Evolutionary conservation across 2,888 invertebrate species (phyloP).

Genomic region (Drosophila mulleri): DNA sequence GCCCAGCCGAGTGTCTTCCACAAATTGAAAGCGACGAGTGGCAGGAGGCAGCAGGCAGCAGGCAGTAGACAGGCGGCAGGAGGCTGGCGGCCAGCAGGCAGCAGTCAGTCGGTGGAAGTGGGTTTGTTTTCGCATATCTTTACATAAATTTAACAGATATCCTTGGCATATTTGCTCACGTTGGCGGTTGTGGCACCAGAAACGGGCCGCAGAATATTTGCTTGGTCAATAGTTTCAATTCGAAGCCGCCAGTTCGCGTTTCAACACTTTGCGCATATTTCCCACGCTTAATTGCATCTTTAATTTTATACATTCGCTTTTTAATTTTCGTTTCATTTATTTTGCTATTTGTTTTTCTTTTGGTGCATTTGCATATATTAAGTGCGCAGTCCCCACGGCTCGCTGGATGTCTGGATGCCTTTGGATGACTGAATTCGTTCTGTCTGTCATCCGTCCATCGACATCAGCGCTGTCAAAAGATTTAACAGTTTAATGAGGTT

Average conservation of each 20-base stretch:
- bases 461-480: slow-evolving; percentile 69
- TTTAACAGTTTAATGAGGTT: slow-evolving; percentile 80
- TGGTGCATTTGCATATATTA: slow-evolving; percentile 39
- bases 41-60: neutral
- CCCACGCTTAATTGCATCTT: slow-evolving; percentile 68
- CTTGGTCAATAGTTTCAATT: slow-evolving; percentile 72
- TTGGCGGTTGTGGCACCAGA: slow-evolving; percentile 8
- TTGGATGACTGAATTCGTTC: slow-evolving; percentile 23
- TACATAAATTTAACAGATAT: slow-evolving; percentile 71
- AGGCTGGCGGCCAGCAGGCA: neutral
- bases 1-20: slow-evolving; percentile 55
- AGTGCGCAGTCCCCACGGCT: slow-evolving; percentile 26
- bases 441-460: slow-evolving; percentile 40
- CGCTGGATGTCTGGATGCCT: slow-evolving; percentile 3
- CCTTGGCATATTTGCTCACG: slow-evolving; percentile 56
- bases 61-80: neutral
- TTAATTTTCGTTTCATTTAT: slow-evolving; percentile 1
- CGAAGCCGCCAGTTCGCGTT: slow-evolving; percentile 38
- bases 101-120: neutral
- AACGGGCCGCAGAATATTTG: slow-evolving; percentile 45
- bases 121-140: slow-evolving; percentile 60
- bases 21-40: slow-evolving; percentile 62
- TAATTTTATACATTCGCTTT: slow-evolving; percentile 49
- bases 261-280: slow-evolving; percentile 58
- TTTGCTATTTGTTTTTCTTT: neutral